Base-by-base conservation (phyloP, 92 coral and sea anemone genomes). In the Plumapathes pennacea region DNA sequence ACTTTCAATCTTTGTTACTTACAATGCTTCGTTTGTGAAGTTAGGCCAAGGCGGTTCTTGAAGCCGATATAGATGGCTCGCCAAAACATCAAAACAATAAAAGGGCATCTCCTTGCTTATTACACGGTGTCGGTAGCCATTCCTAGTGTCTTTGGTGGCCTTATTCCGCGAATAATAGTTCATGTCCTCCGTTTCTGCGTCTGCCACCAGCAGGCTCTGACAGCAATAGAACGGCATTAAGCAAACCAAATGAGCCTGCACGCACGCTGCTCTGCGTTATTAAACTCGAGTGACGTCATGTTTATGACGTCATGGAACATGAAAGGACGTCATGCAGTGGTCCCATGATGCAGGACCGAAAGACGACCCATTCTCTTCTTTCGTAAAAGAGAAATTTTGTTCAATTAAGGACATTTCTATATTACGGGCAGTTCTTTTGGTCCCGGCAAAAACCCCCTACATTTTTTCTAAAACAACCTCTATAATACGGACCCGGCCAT, bases 41-140 rank as follows among this genome's bases (percentile, higher is more conserved):
- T 80, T 77, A 45, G 98, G 98, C 72, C 94, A 64, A 27, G 90
- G 85, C 40, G 98, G 96, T 54, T 89, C 90, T 71, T 89, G 90
- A 31, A 80, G 50, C 48, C 88, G 94, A 62, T 81, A 81, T 38
- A 92, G 72, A 76, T 92, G 98, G 54, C 87, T 77, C 46, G 88
- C 87, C 69, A 92, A 66, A 37, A 92, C 67, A 67, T 92, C 98
- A 65, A 92, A 92, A 75, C 98, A 92, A 47, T 84, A 92, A 66
- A 88, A 92, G 15, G 98, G 96, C 98, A 92, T 92, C 64, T 92
- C 98, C 48, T 92, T 92, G 51, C 79, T 71, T 48, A 92, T 87
- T 76, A 92, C 70, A 33, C 98, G 84, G 42, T 78, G 80, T 71
- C 84, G 68, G 60, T 67, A 87, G 46, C 59, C 81, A 80, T 72